Evolutionary conservation across 1,140 invertebrate genomes (phyloP), one percentile per base, ranked within the genome.

Genomic region (Drosophila lacteicornis): DNA sequence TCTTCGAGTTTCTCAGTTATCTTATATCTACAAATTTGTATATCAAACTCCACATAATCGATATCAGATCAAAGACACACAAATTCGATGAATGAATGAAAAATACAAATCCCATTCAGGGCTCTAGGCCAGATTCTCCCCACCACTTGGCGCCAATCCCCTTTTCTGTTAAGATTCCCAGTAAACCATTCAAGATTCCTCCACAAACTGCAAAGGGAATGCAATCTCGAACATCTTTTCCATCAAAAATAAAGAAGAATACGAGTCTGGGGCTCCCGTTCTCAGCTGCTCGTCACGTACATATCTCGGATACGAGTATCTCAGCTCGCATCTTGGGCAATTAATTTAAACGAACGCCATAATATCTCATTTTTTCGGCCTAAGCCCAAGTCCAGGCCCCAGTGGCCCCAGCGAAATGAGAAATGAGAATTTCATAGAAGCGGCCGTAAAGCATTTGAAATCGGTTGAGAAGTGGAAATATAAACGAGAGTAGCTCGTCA

Each of bases 281-380:
- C 74, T 69, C 62, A 55, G 33, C 80, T 73, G 87, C 38, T 62
- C 56, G 83, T 86, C 83, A 86, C 83, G 83, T 86, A 88, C 83
- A 73, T 77, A 83, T 80, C 65, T 38, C 50, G 15, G 27, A 55
- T 88, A 40, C 19, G 9, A 40, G 33, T 55, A 87, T 87, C 83
- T 83, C 30, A 11, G 51, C 63, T 66, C 71, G 74, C 80, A 88
- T 88, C 84, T 80, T 19, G 25, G 74, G 73, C 84, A 88, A 88
- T 88, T 88, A 88, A 90, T 88, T 90, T 90, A 88, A 90, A 78
- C 84, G 69, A 75, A 79, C 69, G 42, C 77, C 63, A 71, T 88
- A 88, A 88, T 88, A 88, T 90, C 85, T 88, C 84, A 87, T 88
- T 84, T 88, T 88, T 76, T 82, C 62, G 55, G 79, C 58, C 68